Conservation (phyloP, 2,888 invertebrate genomes). For the Eupithecia inturbata region DNA sequence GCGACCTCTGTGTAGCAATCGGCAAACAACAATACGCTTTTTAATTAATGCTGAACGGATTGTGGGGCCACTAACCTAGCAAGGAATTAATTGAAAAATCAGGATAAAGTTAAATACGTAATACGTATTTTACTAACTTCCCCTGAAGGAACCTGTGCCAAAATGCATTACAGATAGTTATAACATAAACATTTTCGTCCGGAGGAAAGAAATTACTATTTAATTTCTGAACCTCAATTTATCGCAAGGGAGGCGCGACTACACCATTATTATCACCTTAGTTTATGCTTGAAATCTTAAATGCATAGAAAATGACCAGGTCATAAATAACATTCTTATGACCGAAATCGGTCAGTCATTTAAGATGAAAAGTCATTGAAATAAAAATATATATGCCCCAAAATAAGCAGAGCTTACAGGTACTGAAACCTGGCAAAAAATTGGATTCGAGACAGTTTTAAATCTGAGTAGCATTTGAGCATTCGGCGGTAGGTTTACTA, state of each 20-base stretch:
- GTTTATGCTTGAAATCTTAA: too few relatives aligned
- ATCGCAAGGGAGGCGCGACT: not conserved
- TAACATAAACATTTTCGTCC: not conserved
- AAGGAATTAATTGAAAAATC: not conserved
- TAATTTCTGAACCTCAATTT: not conserved
- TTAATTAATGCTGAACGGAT: constrained; percentile 27
- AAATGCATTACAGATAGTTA: not conserved
- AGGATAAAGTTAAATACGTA: not conserved
- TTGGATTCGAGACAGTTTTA: too few relatives aligned
- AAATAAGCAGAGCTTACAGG: too few relatives aligned
- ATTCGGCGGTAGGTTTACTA: too few relatives aligned
- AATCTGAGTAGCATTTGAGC: too few relatives aligned
- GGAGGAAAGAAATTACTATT: not conserved
- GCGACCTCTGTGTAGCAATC: constrained; percentile 11
- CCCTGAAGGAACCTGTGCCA: not conserved
- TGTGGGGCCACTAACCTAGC: constrained; percentile 12
- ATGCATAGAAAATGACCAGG: too few relatives aligned
- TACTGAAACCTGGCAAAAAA: too few relatives aligned
- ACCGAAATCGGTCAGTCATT: too few relatives aligned
- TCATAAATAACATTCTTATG: too few relatives aligned
- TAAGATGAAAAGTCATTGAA: too few relatives aligned
- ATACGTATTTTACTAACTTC: not conserved
- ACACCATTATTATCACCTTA: too few relatives aligned
- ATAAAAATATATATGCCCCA: too few relatives aligned
- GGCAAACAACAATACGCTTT: constrained; percentile 27